Conservation (phyloP, 2,797 vertebrate genomes). For the Clarias platycephalus region DNA sequence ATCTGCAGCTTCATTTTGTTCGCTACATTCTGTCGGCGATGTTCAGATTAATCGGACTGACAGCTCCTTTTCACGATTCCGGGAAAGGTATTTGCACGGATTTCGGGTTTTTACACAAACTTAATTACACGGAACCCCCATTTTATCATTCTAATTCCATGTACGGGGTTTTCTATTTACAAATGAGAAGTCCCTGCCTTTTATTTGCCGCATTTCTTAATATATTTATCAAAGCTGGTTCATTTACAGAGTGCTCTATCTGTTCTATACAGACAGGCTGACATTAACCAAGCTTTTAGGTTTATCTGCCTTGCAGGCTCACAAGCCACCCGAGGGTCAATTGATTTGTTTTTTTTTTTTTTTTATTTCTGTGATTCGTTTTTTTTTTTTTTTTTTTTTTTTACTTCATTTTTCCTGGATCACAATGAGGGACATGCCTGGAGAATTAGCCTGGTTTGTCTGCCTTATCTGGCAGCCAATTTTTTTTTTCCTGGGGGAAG, state of each 20-base stretch:
- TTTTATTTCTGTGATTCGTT: slow-evolving; percentile 95
- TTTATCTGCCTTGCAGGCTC: slow-evolving; percentile 95
- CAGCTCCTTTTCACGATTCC: slow-evolving; percentile 99
- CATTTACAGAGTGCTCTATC: slow-evolving; percentile 99
- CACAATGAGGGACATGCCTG: slow-evolving; percentile 99
- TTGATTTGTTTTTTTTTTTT: slow-evolving; percentile 97
- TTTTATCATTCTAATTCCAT: slow-evolving; percentile 99
- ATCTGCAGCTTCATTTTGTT: slow-evolving; percentile 98
- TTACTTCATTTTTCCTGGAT: slow-evolving; percentile 92
- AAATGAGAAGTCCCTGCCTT: slow-evolving; percentile 99
- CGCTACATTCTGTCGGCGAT: slow-evolving; percentile 98
- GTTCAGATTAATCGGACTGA: slow-evolving; percentile 99
- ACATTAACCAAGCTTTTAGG: slow-evolving; percentile 99
- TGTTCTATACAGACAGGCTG: slow-evolving; percentile 97
- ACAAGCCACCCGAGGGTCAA: slow-evolving; percentile 99
- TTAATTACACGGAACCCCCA: slow-evolving; percentile 99
- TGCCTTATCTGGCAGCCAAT: slow-evolving; percentile 87
- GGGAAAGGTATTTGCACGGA: slow-evolving; percentile 99
- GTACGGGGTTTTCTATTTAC: slow-evolving; percentile 99
- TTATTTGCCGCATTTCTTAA: slow-evolving; percentile 99
- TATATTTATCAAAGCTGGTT: slow-evolving; percentile 99
- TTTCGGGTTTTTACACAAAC: slow-evolving; percentile 99
- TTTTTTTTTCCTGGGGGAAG: slow-evolving; percentile 79
- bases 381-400: slow-evolving; percentile 72
- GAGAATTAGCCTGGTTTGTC: slow-evolving; percentile 98